Evolutionary conservation across 2,113 vertebrate genomes (phyloP).

Genomic region (Notiomystis cincta): DNA sequence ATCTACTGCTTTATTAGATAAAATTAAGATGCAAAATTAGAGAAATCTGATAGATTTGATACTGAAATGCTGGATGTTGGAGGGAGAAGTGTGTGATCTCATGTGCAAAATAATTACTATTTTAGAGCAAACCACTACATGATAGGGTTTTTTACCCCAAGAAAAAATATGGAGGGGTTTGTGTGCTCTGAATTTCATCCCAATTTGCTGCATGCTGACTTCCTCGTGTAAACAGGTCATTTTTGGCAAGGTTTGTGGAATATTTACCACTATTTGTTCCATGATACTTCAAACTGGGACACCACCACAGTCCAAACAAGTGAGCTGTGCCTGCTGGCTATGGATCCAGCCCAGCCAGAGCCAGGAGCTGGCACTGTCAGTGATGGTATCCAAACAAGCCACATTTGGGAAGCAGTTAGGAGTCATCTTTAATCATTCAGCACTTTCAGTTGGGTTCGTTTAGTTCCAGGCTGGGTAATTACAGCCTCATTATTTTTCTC

Average conservation of each 20-base stretch:
- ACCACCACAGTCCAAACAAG: neutral
- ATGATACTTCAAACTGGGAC: neutral
- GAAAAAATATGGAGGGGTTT: neutral
- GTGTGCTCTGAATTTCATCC: neutral
- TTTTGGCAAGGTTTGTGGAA: neutral
- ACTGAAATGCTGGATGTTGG: neutral
- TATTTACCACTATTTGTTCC: neutral
- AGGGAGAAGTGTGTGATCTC: neutral
- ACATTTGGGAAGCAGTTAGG: neutral
- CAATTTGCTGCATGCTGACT: neutral
- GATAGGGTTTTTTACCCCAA: neutral
- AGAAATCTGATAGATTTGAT: neutral
- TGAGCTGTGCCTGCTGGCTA: neutral
- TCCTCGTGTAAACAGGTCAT: neutral
- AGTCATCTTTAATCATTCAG: slow-evolving; percentile 30
- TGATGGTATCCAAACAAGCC: neutral
- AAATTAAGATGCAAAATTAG: neutral
- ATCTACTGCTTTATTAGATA: neutral
- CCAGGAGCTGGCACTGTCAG: neutral
- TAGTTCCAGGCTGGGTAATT: slow-evolving; percentile 52
- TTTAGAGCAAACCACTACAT: neutral
- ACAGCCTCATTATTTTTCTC: slow-evolving; percentile 42
- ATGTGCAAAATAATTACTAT: neutral
- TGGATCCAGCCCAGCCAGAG: neutral
- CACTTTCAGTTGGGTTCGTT: slow-evolving; percentile 34